Percentiles rank a stretch among this genome's conserved stretches.
Conservation (phyloP, 2,888 invertebrate species). For the Drosophila formosana region DNA sequence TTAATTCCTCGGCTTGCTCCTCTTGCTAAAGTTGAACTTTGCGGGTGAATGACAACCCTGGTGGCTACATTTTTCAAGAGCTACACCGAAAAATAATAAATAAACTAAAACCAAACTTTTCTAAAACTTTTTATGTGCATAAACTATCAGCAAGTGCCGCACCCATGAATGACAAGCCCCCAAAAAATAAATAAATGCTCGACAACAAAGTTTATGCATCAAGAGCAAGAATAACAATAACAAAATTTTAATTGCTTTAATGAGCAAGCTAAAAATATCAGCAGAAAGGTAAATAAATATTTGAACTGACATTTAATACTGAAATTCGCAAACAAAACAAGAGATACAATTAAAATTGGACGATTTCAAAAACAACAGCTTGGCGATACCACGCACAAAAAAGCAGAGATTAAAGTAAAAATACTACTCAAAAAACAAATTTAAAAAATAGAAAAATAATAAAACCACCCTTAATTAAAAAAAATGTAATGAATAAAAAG, state of each 20-base stretch:
- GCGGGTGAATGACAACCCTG: constrained; percentile 36
- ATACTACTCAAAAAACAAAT: neutral
- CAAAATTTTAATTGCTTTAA: constrained; percentile 63
- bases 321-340: constrained; percentile 36
- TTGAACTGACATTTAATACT: constrained; percentile 45
- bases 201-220: constrained; percentile 38
- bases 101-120: constrained; percentile 40
- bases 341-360: neutral
- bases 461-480: too few species aligned
- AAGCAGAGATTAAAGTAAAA: neutral
- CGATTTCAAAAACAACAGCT: neutral
- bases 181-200: constrained; percentile 26
- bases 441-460: too few species aligned
- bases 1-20: neutral
- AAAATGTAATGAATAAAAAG: neutral
- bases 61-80: constrained; percentile 17
- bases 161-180: constrained; percentile 17
- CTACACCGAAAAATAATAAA: constrained; percentile 24
- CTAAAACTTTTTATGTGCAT: constrained; percentile 53
- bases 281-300: constrained; percentile 56
- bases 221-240: constrained; percentile 24
- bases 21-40: constrained; percentile 33
- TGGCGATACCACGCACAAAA: neutral
- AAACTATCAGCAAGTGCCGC: constrained; percentile 56
- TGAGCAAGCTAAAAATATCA: constrained; percentile 48